Base-by-base conservation (phyloP, 1,140 invertebrate species). In the Bathynomus jamesi region DNA sequence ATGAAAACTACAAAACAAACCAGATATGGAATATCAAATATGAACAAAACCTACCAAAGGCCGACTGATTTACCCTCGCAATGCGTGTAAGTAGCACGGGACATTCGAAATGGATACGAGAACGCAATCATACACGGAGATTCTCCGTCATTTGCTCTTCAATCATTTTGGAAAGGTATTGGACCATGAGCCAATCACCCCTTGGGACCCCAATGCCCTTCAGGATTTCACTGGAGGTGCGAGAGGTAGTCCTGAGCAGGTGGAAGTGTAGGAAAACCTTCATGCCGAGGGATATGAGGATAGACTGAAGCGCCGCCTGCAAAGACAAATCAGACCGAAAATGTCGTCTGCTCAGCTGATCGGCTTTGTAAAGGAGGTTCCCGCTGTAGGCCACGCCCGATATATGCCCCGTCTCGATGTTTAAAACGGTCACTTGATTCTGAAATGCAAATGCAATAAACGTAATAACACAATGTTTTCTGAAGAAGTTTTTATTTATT, bases 341-440 rank as follows among this genome's bases (percentile, higher is more conserved):
- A 13, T 70, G 29, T 31, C 64, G 69, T 13, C 72, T 68, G 21
- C 68, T 69, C 27, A 70, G 70, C 21, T 74, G 72, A 3, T 74
- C 72, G n/a, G 70, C 65, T 21, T 69, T 69, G 21, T 69, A 69
- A 3, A 74, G 64, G 28, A 74, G 65, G 17, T 53, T 74, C n/a
- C 72, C 72, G 67, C 69, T 70, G 65, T 74, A 74, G 7, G 72
- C 72, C 28, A 74, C 72, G 8, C 72, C 72, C 1, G 67, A 74
- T 24, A 74, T 74, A 32, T 74, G 72, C 7, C 72, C 72, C 17
- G 72, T 74, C 46, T 74, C 72, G 2, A 74, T 74, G 65, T 74
- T 74, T 31, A 74, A 61, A 28, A 74, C 72, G 10, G 72, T 74
- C 27, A 74, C 72, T 53, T 74, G 72, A 63, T 74, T 74, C 72